A percentile compares a stretch with the other conserved stretches of the same genome.
These are phyloP conservation scores for Andrena hattorfiana DNA, from an alignment of 2,888 invertebrate species.

Conservation along the genomic window DNA sequence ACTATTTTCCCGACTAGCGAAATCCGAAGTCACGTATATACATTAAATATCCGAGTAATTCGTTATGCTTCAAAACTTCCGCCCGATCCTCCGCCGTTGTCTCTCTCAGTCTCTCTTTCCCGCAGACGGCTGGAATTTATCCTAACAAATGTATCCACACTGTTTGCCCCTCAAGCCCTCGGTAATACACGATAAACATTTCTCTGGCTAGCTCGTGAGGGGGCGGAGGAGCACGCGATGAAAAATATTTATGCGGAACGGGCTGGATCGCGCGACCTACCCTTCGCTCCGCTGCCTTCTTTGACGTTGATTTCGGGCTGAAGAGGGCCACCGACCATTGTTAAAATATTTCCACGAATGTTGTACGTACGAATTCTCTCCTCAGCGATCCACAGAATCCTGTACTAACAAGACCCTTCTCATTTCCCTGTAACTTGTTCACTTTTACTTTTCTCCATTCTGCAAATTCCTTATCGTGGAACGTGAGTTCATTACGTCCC, in stretches of 20 bases:
- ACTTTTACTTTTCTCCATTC: background rate
- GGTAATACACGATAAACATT: slow-evolving; percentile 80
- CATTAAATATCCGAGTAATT: slow-evolving; percentile 84
- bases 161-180: slow-evolving; percentile 67
- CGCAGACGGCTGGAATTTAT: slow-evolving; percentile 81
- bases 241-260: slow-evolving; percentile 73
- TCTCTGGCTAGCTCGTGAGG: slow-evolving; percentile 61
- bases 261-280: slow-evolving; percentile 45
- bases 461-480: background rate
- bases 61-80: slow-evolving; percentile 79
- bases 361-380: background rate
- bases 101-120: slow-evolving; percentile 54
- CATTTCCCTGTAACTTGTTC: background rate
- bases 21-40: slow-evolving; percentile 79
- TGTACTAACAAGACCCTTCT: background rate
- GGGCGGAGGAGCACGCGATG: slow-evolving; percentile 61
- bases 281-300: slow-evolving; percentile 36
- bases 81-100: slow-evolving; percentile 54
- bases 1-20: slow-evolving; percentile 82
- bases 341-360: slow-evolving; percentile 31
- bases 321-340: slow-evolving; percentile 21
- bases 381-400: background rate
- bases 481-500: too few relatives aligned
- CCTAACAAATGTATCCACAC: slow-evolving; percentile 77
- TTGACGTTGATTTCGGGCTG: slow-evolving; percentile 46